phyloP scores from a whole-genome alignment of 2,888 invertebrate species.

The Altica lythri region DNA sequence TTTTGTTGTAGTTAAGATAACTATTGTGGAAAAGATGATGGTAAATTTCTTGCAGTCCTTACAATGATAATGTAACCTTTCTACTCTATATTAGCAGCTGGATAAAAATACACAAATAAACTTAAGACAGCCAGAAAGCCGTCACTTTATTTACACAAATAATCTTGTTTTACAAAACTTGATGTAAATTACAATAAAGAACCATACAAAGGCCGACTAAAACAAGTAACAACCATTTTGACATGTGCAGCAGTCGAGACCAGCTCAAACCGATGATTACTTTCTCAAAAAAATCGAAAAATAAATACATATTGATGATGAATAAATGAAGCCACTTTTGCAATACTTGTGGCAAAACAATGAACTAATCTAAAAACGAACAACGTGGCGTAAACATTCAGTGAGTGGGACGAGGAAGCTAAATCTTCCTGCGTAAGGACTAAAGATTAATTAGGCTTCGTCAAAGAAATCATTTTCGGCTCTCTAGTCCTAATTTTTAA shows the following conservation, averaged over 20 bases:
- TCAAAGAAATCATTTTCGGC: too few species aligned
- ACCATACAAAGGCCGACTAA: conserved; percentile 31
- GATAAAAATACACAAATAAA: conserved; percentile 30
- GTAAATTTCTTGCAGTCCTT: too few species aligned
- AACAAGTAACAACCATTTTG: not conserved
- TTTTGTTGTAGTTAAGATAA: too few species aligned
- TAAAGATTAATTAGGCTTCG: too few species aligned
- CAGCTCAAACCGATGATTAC: too few species aligned
- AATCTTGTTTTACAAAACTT: conserved; percentile 53
- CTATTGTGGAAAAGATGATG: too few species aligned
- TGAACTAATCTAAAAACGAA: conserved; percentile 37
- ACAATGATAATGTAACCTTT: too few species aligned
- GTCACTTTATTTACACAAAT: conserved; percentile 57
- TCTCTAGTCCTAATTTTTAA: conserved; percentile 39
- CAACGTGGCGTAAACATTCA: conserved; percentile 49
- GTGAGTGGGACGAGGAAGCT: conserved; percentile 47
- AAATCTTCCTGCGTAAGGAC: conserved; percentile 50
- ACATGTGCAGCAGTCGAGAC: too few species aligned
- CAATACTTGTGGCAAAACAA: conserved; percentile 36
- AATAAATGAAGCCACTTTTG: conserved; percentile 36
- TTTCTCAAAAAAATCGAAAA: conserved; percentile 13
- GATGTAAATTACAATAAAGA: conserved; percentile 45
- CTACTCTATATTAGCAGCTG: too few species aligned
- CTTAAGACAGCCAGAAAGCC: conserved; percentile 50
- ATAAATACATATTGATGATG: conserved; percentile 30